A percentile compares a stretch with the other conserved stretches of the same genome.
phyloP scores from a whole-genome alignment of 2,797 vertebrate species.

The Cirrhinus molitorella region DNA sequence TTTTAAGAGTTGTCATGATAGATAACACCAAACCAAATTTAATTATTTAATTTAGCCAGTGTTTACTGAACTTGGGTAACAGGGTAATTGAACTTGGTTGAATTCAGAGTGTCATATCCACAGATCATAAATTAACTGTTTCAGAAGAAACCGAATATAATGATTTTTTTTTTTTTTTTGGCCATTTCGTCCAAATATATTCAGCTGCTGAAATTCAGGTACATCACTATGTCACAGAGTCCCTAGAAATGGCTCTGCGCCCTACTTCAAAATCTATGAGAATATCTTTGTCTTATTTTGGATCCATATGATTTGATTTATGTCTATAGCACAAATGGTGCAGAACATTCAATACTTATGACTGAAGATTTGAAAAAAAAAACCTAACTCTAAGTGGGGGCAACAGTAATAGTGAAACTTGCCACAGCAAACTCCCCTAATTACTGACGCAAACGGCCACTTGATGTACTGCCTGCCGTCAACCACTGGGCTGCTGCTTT shows the following conservation, averaged over 20 bases:
- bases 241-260: background rate
- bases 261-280: background rate
- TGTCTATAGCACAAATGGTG: background rate
- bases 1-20: no score
- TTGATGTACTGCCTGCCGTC: background rate
- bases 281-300: background rate
- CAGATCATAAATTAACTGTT: background rate
- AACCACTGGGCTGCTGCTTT: slow-evolving; percentile 2
- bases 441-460: background rate
- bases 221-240: background rate
- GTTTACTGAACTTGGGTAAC: no score
- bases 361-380: background rate
- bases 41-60: background rate
- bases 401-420: background rate
- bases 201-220: background rate
- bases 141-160: no score
- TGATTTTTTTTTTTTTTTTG: background rate
- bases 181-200: background rate
- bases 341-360: background rate
- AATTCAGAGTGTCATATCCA: background rate
- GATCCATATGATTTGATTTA: slow-evolving; percentile 3
- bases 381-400: background rate
- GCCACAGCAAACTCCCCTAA: background rate
- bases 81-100: background rate
- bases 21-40: background rate